These are phyloP conservation scores for Pelusios castaneus DNA, from an alignment of 2,113 vertebrate genomes.

Conservation along the genomic window DNA sequence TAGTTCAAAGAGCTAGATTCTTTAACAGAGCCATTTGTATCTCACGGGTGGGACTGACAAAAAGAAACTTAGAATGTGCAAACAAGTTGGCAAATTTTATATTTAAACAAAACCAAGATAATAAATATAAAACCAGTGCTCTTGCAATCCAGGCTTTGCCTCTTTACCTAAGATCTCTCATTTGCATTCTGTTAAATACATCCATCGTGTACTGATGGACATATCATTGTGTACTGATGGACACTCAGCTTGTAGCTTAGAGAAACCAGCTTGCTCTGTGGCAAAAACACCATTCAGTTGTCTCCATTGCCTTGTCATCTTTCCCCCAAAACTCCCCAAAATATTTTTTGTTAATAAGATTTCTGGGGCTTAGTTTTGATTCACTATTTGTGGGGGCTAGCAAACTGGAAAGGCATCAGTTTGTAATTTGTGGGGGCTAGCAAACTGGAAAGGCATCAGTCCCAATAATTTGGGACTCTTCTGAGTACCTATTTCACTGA, in stretches of 20 bases:
- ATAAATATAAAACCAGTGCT: fast-evolving
- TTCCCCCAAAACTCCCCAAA: background rate
- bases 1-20: background rate
- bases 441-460: background rate
- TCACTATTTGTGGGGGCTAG: background rate
- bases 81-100: background rate
- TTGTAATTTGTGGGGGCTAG: too few species aligned
- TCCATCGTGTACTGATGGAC: background rate
- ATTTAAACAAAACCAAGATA: background rate
- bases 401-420: background rate
- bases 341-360: background rate
- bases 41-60: background rate
- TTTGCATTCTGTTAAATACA: background rate
- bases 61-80: background rate
- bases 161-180: background rate
- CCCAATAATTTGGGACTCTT: background rate
- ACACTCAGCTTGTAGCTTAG: background rate
- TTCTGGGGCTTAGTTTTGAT: background rate
- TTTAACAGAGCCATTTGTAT: background rate
- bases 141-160: background rate
- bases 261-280: fast-evolving
- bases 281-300: background rate
- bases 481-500: background rate
- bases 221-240: background rate
- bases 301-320: background rate